Base-by-base conservation (phyloP, 2,113 vertebrate species). In the Phalacrocorax aristotelis region DNA sequence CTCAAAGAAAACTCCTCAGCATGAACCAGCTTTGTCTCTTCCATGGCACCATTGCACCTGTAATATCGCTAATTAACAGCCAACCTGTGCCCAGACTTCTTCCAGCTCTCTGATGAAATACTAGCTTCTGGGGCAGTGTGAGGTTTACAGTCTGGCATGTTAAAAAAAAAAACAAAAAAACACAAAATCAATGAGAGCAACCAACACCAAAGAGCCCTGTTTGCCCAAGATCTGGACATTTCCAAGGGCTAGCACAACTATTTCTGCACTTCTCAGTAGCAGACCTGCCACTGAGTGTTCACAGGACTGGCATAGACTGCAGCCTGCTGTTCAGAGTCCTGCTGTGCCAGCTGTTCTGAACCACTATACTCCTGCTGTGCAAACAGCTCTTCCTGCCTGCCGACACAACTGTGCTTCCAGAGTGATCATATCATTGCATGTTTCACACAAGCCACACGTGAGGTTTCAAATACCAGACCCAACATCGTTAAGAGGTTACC, bases 341-440 rank as follows among this genome's bases (percentile, higher is more conserved):
- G 74, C 66, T 34, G 72, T 11, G 60, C n/a, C 68, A 8, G n/a
- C 10, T 65, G 58, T 19, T 46, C 87, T 15, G 21, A 32, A 27
- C 23, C 42, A 14, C 44, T 6, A 6, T 7, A 3, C 12, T 27
- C 69, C 44, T 19, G 42, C 75, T 27, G 62, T 12, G 36, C 30
- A 30, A 52, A 44, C 42, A 34, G 62, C 49, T 76, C 49, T 36
- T 61, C 80, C 68, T 12, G 25, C 44, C 51, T 9, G 34, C 23
- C 15, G 22, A n/a, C 48, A 44, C 4, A 0, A 20, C 64, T 18
- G 49, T 23, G 6, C 64, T 20, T 48, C 66, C 64, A 36, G 64
- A 58, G 16, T 7, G 2, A 51, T 21, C 16, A 4, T 12, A 44
- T 20, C 40, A 10, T 9, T 21, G 55, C 10, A 0, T 3, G 17